Evolutionary conservation across 2,888 invertebrate genomes (phyloP).

Genomic region (Anthrax anthrax): DNA sequence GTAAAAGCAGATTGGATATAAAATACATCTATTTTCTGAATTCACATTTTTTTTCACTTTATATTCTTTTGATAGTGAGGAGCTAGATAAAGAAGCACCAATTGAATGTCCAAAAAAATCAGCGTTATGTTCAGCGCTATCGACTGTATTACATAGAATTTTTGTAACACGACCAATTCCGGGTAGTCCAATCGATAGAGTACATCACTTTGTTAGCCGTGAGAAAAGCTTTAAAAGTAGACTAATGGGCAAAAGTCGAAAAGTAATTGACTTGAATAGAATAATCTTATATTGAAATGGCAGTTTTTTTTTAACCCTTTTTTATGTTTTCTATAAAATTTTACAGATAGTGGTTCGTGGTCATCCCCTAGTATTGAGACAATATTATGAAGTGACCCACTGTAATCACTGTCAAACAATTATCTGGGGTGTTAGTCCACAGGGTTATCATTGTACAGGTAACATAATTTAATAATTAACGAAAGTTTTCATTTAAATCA

Average conservation of each 20-base stretch:
- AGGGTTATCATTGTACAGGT: slow-evolving; percentile 93
- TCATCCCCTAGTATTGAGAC: slow-evolving; percentile 78
- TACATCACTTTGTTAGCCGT: slow-evolving; percentile 71
- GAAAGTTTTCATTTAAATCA: neutral
- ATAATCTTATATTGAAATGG: too few species aligned
- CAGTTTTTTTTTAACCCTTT: neutral
- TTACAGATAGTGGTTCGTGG: slow-evolving; percentile 63
- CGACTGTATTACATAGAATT: slow-evolving; percentile 65
- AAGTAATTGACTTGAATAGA: slow-evolving; percentile 40
- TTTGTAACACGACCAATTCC: slow-evolving; percentile 50
- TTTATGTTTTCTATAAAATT: neutral
- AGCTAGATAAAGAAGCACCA: slow-evolving; percentile 45
- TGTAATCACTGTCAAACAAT: slow-evolving; percentile 88
- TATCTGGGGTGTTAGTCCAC: slow-evolving; percentile 91
- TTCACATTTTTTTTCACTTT: neutral
- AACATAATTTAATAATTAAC: slow-evolving; percentile 22
- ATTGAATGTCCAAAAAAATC: slow-evolving; percentile 50
- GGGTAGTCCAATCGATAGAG: slow-evolving; percentile 49
- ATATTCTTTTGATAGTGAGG: slow-evolving; percentile 36
- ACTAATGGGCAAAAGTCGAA: slow-evolving; percentile 52
- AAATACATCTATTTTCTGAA: too few species aligned
- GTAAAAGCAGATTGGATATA: slow-evolving; percentile 25
- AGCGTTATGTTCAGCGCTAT: slow-evolving; percentile 52
- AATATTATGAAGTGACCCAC: slow-evolving; percentile 77
- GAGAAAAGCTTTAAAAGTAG: slow-evolving; percentile 62